A percentile compares a stretch with the other conserved stretches of the same genome.
phyloP scores from a whole-genome alignment of 2,113 vertebrate genomes.

The Chitala chitala region DNA sequence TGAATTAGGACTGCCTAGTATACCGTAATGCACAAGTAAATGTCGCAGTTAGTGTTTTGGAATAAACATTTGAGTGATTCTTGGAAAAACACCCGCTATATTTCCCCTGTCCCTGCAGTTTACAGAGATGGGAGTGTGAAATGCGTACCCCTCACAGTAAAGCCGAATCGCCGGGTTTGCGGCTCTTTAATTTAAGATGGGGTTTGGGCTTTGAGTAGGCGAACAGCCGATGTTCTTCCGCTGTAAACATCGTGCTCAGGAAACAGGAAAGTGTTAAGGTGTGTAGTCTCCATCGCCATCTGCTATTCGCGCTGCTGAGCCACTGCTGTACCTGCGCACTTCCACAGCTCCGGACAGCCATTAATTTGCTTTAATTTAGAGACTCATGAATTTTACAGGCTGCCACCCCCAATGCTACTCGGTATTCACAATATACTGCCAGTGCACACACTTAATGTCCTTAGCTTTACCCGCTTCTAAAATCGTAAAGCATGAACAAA shows the following conservation, averaged over 20 bases:
- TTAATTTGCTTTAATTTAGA: slow-evolving; percentile 58
- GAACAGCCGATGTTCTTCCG: slow-evolving; percentile 29
- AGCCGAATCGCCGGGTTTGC: too few species aligned
- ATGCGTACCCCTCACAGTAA: too few species aligned
- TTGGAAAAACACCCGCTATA: background rate
- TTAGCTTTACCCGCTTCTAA: slow-evolving; percentile 31
- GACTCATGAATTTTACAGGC: slow-evolving; percentile 58
- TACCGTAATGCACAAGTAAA: background rate
- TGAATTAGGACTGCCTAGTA: background rate
- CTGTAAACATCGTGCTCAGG: slow-evolving; percentile 26
- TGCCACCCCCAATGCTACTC: slow-evolving; percentile 29
- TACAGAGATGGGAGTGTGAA: too few species aligned
- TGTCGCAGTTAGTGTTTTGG: background rate
- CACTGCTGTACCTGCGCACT: slow-evolving; percentile 60
- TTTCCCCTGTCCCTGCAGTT: too few species aligned
- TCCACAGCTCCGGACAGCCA: slow-evolving; percentile 48
- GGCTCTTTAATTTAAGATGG: background rate
- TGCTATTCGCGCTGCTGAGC: slow-evolving; percentile 52
- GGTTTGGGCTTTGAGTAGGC: background rate
- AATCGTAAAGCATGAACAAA: background rate
- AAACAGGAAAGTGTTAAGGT: slow-evolving; percentile 41
- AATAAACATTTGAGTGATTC: background rate
- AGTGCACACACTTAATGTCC: slow-evolving; percentile 53
- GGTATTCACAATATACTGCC: slow-evolving; percentile 51
- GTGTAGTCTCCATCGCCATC: slow-evolving; percentile 43